Percentiles rank a stretch among this genome's conserved stretches.
Evolutionary conservation across 2,888 invertebrate genomes (phyloP).

Genomic region (Chelonus formosanus): DNA sequence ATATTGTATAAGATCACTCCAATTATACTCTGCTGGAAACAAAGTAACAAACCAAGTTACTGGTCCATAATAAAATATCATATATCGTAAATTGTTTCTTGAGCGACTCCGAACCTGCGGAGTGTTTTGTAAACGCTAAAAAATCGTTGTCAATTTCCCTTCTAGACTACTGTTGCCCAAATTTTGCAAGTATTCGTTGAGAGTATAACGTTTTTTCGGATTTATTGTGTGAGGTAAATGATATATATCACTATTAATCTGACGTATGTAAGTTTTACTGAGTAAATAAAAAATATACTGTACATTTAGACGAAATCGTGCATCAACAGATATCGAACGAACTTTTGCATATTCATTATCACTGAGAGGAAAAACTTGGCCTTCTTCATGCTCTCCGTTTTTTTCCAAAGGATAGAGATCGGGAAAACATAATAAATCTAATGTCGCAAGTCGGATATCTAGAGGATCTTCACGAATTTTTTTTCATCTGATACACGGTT

Average conservation of each 20-base stretch:
- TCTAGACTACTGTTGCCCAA: constrained; percentile 47
- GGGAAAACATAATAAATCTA: constrained; percentile 24
- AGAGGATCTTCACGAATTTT: too few relatives aligned
- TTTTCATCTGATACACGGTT: too few relatives aligned
- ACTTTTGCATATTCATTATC: constrained; percentile 42
- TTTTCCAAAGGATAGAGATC: constrained; percentile 28
- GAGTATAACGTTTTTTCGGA: constrained; percentile 42
- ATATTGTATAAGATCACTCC: constrained; percentile 50
- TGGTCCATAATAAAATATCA: constrained; percentile 44
- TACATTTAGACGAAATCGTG: constrained; percentile 40
- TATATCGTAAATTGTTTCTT: constrained; percentile 41
- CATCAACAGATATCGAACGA: constrained; percentile 40
- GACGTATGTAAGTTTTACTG: constrained; percentile 40
- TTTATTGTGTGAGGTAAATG: constrained; percentile 46
- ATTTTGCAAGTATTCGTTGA: constrained; percentile 45
- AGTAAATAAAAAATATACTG: constrained; percentile 43
- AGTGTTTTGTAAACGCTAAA: constrained; percentile 32
- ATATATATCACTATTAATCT: constrained; percentile 46
- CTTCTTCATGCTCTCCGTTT: constrained; percentile 26
- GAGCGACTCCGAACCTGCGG: constrained; percentile 39
- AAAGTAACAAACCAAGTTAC: constrained; percentile 46
- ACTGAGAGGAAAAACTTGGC: constrained; percentile 33
- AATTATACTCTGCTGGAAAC: constrained; percentile 45
- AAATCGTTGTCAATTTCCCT: constrained; percentile 44
- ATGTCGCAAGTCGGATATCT: too few relatives aligned